Conservation (phyloP, 2,888 invertebrate species). For the Teleogryllus oceanicus region DNA sequence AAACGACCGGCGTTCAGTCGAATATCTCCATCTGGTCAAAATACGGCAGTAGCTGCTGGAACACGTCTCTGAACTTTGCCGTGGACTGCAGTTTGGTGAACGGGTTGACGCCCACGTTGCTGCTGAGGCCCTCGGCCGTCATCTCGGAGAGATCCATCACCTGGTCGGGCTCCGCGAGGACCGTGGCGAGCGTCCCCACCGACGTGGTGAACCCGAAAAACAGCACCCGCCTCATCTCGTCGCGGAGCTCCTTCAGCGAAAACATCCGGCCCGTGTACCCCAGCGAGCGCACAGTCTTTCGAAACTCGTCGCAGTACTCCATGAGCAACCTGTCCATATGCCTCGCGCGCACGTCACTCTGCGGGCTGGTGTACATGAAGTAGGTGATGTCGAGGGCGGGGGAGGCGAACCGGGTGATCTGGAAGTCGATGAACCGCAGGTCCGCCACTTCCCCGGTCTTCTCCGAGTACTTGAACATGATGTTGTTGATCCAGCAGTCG, state of each 20-base stretch:
- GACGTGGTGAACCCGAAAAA: constrained; percentile 34
- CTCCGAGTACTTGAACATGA: constrained; percentile 30
- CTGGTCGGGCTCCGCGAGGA: constrained; percentile 31
- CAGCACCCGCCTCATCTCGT: constrained; percentile 33
- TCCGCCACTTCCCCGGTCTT: constrained; percentile 22
- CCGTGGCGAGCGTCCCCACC: constrained; percentile 30
- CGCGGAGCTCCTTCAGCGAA: constrained; percentile 33
- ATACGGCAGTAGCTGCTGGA: constrained; percentile 19
- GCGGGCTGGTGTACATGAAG: constrained; percentile 34
- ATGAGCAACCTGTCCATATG: constrained; percentile 33
- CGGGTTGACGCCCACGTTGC: constrained; percentile 20
- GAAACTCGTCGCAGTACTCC: constrained; percentile 32
- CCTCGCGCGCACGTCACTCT: constrained; percentile 24
- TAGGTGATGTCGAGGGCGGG: constrained; percentile 36
- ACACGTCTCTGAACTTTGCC: background rate
- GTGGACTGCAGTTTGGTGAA: constrained; percentile 21
- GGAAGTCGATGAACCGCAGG: constrained; percentile 36
- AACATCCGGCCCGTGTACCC: constrained; percentile 25
- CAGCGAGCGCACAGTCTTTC: constrained; percentile 23
- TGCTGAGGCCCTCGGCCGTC: background rate
- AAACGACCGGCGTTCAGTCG: background rate
- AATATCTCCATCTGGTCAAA: constrained; percentile 21
- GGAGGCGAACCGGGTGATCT: constrained; percentile 34
- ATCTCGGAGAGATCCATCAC: constrained; percentile 25
- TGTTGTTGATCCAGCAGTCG: constrained; percentile 37